Base-by-base conservation (phyloP, 2,888 invertebrate species). In the Melipona bicolor region DNA sequence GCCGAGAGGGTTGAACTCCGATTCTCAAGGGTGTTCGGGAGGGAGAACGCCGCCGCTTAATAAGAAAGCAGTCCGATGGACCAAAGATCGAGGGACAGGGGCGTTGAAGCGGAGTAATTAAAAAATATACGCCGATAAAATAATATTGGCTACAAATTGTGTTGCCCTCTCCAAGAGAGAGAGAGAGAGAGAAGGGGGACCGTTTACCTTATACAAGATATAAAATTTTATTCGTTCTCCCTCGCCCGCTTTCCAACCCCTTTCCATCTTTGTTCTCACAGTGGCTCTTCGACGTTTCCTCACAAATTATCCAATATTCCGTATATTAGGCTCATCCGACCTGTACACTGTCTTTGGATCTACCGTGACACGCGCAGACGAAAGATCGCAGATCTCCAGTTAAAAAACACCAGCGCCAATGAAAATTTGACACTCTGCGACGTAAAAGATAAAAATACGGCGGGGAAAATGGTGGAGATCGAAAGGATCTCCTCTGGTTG, bases 141-240 rank as follows among this genome's bases (percentile, higher is more conserved):
- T 92, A 93, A 93, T 93, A 93, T 93, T 92, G 93, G 93, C 92
- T 92, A 93, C 93, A 93, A 93, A 93, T 93, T 92, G 91, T 91
- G 90, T 90, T 90, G 89, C 84, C 87, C 86, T 85, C 0, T 6
- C 17, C 6, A 0, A 24, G 9, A 6, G 17, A 61, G 24, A 3
- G 19, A 3, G 9, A 27, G 27, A 61, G 27, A 4, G 9, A 21
- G 21, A 62, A 75, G 82, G 73, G 81, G 85, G 88, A 88, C 90
- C 89, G 88, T 87, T 87, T 82, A 76, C 83, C 84, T 83, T 91
- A 90, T 91, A 90, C 88, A 91, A 90, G 88, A 90, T 85, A 89
- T 91, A 91, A 92, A 91, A 91, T 92, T 92, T 89, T 89, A 90
- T 80, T 86, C 81, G 49, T 74, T 67, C 80, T 54, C 72, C 59